Evolutionary conservation across 2,113 vertebrate genomes (phyloP).

Genomic region (Sus scrofa): T2T-Sscrofa CM000820.6:89324001-89324500

Average conservation of each 20-base stretch:
- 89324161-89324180: not conserved
- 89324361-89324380: not conserved
- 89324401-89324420: not conserved
- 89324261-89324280: not conserved
- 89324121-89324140: not conserved
- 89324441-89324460: not conserved
- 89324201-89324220: slow-evolving; percentile 13
- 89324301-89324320: not conserved
- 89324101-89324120: not conserved
- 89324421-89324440: not conserved
- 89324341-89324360: not conserved
- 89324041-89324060: not conserved
- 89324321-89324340: slow-evolving; percentile 33
- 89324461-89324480: not conserved
- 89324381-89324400: not conserved
- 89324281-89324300: not conserved
- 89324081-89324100: not conserved
- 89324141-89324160: not conserved
- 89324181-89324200: not conserved
- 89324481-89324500: not conserved
- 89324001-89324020: not conserved
- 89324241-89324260: not conserved
- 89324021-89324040: not conserved
- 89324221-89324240: not conserved
- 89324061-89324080: not conserved